Base-by-base conservation (phyloP, 1,140 invertebrate species). In the Himalopsyche phryganea region DNA sequence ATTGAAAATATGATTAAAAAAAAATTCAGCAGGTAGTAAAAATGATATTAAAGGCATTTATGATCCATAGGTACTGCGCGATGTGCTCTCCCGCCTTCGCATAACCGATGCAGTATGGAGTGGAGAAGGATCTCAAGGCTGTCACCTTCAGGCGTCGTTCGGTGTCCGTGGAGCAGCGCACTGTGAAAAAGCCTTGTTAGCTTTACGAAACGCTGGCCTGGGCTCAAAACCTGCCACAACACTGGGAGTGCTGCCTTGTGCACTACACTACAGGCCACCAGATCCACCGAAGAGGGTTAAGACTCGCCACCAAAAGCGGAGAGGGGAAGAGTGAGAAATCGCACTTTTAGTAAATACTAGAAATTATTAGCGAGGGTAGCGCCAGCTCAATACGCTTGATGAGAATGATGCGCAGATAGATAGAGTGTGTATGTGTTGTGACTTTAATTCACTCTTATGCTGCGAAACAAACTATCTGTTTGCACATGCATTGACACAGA, bases 201-300 rank as follows among this genome's bases (percentile, higher is more conserved):
- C 71, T 10, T 57, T 79, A 6, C 66, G 67, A 19, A 67, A 69
- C 9, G 68, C 71, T 18, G 70, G 69, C 5, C 69, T 79, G 17
- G 76, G 75, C 4, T 62, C 62, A 17, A 51, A 66, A 17, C 54
- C 66, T 23, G 63, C 70, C 32, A 76, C 73, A 0, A 65, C 69
- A 14, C 68, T 79, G 6, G 72, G 71, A 58, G 68, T 79, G 17
- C 55, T 79, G 9, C 75, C 75, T 13, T 77, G 76, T 51, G 68
- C 67, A 14, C 67, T 79, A 9, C 71, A 73, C 49, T 77, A 75
- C 61, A 28, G 23, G 23, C 23, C 23, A 5, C 23, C 23, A 3
- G 23, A 28, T 3, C 23, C 23, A 5, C 23, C 23, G 9, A 28
- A 28, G 23, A 28, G 23, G 23, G 23, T 3, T 9, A 28, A 9